These are phyloP conservation scores for Microtus richardsoni DNA, from an alignment of 2,113 vertebrate genomes.

Conservation along the genomic window DNA sequence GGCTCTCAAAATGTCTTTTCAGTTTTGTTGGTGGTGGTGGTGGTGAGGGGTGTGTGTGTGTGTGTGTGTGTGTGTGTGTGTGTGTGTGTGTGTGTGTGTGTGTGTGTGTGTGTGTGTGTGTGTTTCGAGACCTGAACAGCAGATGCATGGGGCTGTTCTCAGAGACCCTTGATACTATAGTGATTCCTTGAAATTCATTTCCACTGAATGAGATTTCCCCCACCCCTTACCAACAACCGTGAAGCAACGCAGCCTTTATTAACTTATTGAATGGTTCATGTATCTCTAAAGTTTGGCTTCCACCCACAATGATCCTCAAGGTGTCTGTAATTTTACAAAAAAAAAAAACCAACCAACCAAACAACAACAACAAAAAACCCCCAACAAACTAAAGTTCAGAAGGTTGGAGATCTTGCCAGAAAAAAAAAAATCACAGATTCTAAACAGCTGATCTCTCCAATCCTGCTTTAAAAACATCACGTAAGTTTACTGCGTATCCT, in stretches of 20 bases:
- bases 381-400: not conserved
- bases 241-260: not conserved
- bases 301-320: not conserved
- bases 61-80: not conserved
- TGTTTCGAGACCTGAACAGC: not conserved
- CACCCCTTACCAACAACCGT: not conserved
- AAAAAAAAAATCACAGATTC: not conserved
- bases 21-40: not conserved
- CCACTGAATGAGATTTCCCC: no score
- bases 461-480: not conserved
- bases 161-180: not conserved
- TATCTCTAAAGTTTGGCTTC: not conserved
- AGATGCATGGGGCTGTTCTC: not conserved
- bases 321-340: not conserved
- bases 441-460: not conserved
- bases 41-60: not conserved
- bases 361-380: not conserved
- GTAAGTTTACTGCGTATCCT: not conserved
- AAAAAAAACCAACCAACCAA: not conserved
- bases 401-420: not conserved
- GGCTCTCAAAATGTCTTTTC: accelerated
- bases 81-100: not conserved
- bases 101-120: not conserved
- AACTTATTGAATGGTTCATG: not conserved
- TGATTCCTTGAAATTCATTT: not conserved